Percentiles rank a stretch among this genome's conserved stretches.
phyloP scores from a whole-genome alignment of 2,113 vertebrate species.

The Picathartes gymnocephalus region DNA sequence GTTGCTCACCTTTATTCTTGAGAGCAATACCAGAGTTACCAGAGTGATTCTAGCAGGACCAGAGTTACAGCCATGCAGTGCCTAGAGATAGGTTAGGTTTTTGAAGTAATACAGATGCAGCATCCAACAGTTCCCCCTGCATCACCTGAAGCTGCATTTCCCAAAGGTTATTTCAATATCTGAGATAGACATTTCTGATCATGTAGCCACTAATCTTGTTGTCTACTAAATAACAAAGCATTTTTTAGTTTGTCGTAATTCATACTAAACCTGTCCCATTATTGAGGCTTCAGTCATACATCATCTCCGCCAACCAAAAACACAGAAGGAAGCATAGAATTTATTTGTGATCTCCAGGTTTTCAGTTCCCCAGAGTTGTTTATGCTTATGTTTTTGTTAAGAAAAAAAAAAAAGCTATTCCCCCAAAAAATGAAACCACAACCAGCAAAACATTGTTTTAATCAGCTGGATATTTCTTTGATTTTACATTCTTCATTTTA shows the following conservation, averaged over 20 bases:
- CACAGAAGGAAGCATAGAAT: background rate
- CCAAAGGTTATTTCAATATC: background rate
- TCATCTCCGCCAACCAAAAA: background rate
- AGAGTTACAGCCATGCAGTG: background rate
- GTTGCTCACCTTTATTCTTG: background rate
- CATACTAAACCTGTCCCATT: background rate
- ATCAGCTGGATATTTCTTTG: background rate
- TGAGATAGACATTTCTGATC: background rate
- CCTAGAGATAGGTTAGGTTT: background rate
- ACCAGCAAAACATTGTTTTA: background rate
- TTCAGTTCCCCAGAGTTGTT: background rate
- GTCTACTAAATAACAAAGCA: background rate
- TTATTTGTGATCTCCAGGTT: background rate
- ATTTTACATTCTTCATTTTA: background rate
- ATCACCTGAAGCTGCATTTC: background rate
- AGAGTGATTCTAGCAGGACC: background rate
- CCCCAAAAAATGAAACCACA: background rate
- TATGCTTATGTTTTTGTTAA: background rate
- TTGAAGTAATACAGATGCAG: background rate
- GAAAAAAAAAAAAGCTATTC: background rate
- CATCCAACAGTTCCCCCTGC: background rate
- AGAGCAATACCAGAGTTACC: background rate
- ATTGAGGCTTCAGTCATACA: background rate
- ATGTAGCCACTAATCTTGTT: background rate
- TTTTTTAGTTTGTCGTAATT: background rate